Evolutionary conservation across 2,113 vertebrate species (phyloP), one percentile per base, ranked within the genome.

Genomic region (Lathamus discolor): DNA sequence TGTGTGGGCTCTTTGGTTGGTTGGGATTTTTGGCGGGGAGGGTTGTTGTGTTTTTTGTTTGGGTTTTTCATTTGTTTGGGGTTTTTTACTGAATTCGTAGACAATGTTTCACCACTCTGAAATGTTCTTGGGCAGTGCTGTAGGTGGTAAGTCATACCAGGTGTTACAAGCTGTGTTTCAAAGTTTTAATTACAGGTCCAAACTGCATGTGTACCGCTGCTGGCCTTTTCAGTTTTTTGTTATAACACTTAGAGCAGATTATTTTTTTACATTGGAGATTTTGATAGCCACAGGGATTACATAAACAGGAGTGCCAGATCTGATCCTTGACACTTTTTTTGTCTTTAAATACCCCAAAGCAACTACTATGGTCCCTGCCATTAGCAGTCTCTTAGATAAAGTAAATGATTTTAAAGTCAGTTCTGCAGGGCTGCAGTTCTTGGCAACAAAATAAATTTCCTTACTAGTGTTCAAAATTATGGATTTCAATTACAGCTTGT

Each of bases 401-500:
- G 78, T 87, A 95, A 95, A 94, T 52, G 43, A 88, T 97, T 97
- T 96, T 84, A 85, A 97, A 97, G 78, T 96, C 70, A 92, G 37
- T 97, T 98, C 83, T 93, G 51, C 63, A 83, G 78, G 91, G 51
- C 84, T 96, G 63, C 92, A 96, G 77, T 97, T 98, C 91, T 89
- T 96, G 90, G 95, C 85, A 92, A 95, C 93, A 97, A 97, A 97
- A 96, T 97, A 98, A 96, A 95, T 97, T 95, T 96, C 90, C 97
- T 95, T 76, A 82, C 62, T 68, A 79, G 84, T 95, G 88, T 93
- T 76, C 41, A 95, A 97, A 98, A 98, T 98, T 98, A 98, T 98
- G 95, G 85, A 96, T 98, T 98, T 98, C 97, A 98, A 97, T 98
- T 98, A 98, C 83, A 94, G 89, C 95, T 98, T 96, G 92, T 92